Evolutionary conservation across 2,113 vertebrate species (phyloP), one percentile per base, ranked within the genome.

Genomic region (Fregata magnificens): DNA sequence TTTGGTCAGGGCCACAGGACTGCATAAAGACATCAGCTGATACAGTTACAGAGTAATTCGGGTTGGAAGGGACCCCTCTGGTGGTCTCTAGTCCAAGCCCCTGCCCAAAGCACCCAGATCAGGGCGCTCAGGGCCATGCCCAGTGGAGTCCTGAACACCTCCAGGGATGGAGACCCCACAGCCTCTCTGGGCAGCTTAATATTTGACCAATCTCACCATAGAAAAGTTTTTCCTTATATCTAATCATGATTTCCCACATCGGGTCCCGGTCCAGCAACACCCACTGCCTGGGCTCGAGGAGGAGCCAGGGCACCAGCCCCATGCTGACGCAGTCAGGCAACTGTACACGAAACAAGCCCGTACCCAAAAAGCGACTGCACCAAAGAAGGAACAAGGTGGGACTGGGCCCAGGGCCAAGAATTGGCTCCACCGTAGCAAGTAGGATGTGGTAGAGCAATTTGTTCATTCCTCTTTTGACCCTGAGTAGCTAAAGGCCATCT

Each of bases 191-290:
- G 28, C 8, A 80, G 6, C 52, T 53, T 42, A 18, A 0, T 36
- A 55, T 38, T 72, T 49, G 31, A 65, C 25, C 44, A 88, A 7
- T 40, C 16, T 80, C 76, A 65, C 29, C 45, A 29, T 0, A 62
- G 28, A 20, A 26, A 72, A 73, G 16, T 2, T 63, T 67, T 49
- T 36, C 58, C 36, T 88, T 47, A 2, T 10, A 13, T 36, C 34
- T 49, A 62, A 38, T 6, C 8, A 16, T 0, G 0, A 1, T 52
- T 47, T 69, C 16, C 50, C 65, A 29, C 0, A 0, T 4, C 8
- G 15, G 31, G 24, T 76, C 61, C 73, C 10, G 2, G 38, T 9
- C 7, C 44, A 38, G 47, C 6, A 0, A 10, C 15, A 58, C 6
- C 7, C 4, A 0, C 14, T 50, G 49, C 80, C 36, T 8, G 22